A percentile compares a stretch with the other conserved stretches of the same genome.
Evolutionary conservation across 2,113 vertebrate genomes (phyloP).

Genomic region (Brachyhypopomus gauderio): DNA sequence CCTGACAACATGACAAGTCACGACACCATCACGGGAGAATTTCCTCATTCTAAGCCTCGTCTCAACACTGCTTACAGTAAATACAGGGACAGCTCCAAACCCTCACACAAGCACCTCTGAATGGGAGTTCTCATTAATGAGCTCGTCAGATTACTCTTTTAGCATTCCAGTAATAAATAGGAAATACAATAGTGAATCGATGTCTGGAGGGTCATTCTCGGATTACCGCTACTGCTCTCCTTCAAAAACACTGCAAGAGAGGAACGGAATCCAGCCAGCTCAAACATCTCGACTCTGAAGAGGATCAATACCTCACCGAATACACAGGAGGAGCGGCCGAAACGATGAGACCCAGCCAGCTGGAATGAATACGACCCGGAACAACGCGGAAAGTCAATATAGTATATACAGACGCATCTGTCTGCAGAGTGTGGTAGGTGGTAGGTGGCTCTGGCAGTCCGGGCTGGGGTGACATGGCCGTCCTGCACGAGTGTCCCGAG

Average conservation of each 20-base stretch:
- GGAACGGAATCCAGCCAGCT: slow-evolving; percentile 40
- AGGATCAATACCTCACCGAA: slow-evolving; percentile 46
- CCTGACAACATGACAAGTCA: slow-evolving; percentile 47
- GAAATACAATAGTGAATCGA: slow-evolving; percentile 40
- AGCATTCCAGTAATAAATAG: slow-evolving; percentile 42
- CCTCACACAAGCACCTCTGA: slow-evolving; percentile 9
- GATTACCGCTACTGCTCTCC: slow-evolving; percentile 23
- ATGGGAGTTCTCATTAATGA: slow-evolving; percentile 18
- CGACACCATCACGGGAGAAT: slow-evolving; percentile 29
- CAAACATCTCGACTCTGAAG: slow-evolving; percentile 43
- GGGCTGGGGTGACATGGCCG: neutral
- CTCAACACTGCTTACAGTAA: slow-evolving; percentile 42
- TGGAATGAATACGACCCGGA: slow-evolving; percentile 30
- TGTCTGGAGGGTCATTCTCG: slow-evolving; percentile 1
- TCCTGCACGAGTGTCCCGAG: neutral
- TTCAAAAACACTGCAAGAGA: slow-evolving; percentile 19
- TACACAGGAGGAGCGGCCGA: slow-evolving; percentile 40
- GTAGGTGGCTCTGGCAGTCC: neutral
- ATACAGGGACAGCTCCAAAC: slow-evolving; percentile 6
- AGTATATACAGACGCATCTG: slow-evolving; percentile 13
- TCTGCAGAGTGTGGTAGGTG: neutral
- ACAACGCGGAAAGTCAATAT: slow-evolving; percentile 33
- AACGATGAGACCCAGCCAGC: slow-evolving; percentile 3
- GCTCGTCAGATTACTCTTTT: slow-evolving; percentile 23
- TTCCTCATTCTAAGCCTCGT: slow-evolving; percentile 28